These are phyloP conservation scores for Penaeus japonicus DNA, from an alignment of 1,140 invertebrate genomes.

Conservation along the genomic window DNA sequence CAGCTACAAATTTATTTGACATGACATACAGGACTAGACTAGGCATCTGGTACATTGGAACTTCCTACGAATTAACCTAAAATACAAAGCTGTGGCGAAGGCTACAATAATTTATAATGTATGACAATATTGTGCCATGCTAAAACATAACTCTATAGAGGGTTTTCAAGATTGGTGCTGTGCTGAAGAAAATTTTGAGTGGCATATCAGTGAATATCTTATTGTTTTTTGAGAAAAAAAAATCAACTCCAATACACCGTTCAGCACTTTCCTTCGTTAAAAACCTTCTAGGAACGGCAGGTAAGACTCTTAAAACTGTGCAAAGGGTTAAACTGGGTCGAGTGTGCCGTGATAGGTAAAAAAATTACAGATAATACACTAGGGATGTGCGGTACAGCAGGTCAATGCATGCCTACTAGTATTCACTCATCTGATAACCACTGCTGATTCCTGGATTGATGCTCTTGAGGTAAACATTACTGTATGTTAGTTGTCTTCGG, in stretches of 20 bases:
- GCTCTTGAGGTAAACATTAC: neutral
- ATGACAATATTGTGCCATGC: neutral
- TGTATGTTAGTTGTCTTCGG: neutral
- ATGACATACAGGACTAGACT: conserved; percentile 50
- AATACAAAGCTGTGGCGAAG: conserved; percentile 24
- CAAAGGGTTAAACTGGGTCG: no score
- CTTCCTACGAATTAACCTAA: conserved; percentile 31
- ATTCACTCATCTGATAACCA: neutral
- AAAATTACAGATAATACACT: no score
- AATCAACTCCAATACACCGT: no score
- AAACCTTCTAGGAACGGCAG: no score
- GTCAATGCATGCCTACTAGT: neutral
- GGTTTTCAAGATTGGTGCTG: no score
- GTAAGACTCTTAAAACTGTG: no score
- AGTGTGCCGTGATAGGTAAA: no score
- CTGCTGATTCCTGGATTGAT: neutral
- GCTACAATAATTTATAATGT: conserved; percentile 18
- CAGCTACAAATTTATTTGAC: conserved; percentile 48
- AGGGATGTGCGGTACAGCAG: neutral
- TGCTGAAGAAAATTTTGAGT: no score
- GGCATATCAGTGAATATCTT: no score
- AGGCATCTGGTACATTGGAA: conserved; percentile 32
- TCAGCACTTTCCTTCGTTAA: no score
- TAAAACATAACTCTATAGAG: neutral
- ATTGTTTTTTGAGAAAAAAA: no score